These are phyloP conservation scores for Archips crataeganus DNA, from an alignment of 2,888 invertebrate genomes.

Conservation along the genomic window DNA sequence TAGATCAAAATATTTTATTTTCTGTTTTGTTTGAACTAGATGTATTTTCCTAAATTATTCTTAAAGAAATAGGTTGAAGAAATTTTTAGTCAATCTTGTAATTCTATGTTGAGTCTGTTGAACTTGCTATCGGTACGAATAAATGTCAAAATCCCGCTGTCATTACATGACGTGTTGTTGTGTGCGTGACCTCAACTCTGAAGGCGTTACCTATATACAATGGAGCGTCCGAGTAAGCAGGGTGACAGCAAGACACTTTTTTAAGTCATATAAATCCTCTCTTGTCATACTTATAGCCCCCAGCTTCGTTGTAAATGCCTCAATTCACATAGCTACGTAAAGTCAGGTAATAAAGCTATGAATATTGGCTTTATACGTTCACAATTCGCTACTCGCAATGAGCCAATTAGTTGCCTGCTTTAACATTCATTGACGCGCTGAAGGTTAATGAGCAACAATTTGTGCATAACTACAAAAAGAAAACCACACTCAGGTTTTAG, in stretches of 20 bases:
- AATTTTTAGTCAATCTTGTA: no score
- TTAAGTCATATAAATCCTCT: not conserved
- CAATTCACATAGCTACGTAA: not conserved
- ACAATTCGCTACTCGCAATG: conserved; percentile 34
- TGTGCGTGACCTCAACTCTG: no score
- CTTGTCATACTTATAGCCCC: not conserved
- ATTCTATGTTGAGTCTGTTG: no score
- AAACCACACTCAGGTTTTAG: conserved; percentile 21
- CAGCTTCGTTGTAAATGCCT: not conserved
- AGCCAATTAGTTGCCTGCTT: conserved; percentile 55
- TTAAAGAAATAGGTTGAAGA: no score
- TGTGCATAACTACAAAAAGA: conserved; percentile 25
- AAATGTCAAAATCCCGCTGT: no score
- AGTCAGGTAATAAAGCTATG: not conserved
- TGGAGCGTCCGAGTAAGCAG: no score
- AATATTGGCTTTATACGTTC: conserved; percentile 10
- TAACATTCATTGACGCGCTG: conserved; percentile 57
- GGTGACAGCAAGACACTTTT: not conserved
- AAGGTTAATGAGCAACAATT: conserved; percentile 60
- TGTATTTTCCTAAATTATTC: no score
- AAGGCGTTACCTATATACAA: no score
- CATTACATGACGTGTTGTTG: no score
- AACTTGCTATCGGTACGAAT: no score
- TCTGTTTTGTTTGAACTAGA: no score
- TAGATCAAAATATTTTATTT: no score